Conservation (phyloP, 2,797 vertebrate species). For the Gymnodraco acuticeps region DNA sequence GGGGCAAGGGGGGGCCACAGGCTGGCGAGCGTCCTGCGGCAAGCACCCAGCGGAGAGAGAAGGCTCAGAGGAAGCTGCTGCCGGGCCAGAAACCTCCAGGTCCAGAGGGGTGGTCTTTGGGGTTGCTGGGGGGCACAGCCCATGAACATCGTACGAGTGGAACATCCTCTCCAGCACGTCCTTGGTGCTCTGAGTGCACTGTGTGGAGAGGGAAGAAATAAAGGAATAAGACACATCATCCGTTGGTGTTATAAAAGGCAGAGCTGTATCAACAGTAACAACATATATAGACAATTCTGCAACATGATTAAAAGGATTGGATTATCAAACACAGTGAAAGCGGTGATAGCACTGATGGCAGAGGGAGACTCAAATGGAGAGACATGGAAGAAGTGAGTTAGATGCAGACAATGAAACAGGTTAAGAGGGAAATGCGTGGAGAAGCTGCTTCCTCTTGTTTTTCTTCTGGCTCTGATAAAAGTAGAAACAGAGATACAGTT, state of each 20-base stretch:
- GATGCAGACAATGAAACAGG: constrained; percentile 32
- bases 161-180: constrained; percentile 84
- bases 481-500: constrained; percentile 18
- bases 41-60: constrained; percentile 57
- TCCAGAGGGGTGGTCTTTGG: constrained; percentile 77
- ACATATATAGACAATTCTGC: constrained; percentile 6
- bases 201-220: constrained; percentile 53
- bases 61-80: constrained; percentile 35
- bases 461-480: constrained; percentile 32
- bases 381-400: constrained; percentile 41
- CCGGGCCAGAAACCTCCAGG: constrained; percentile 67
- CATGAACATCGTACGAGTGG: constrained; percentile 75
- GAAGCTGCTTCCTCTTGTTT: constrained; percentile 7
- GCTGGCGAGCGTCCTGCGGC: constrained; percentile 8
- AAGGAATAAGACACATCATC: background rate
- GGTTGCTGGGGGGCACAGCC: constrained; percentile 72
- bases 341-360: constrained; percentile 22
- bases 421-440: constrained; percentile 12
- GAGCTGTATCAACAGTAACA: constrained; percentile 5
- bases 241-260: constrained; percentile 2
- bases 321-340: constrained; percentile 38
- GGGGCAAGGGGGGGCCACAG: constrained; percentile 56
- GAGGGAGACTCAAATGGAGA: constrained; percentile 32
- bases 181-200: constrained; percentile 86
- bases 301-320: constrained; percentile 43